Conservation (phyloP, 1,140 invertebrate species). For the Drosophila sechellia region DNA sequence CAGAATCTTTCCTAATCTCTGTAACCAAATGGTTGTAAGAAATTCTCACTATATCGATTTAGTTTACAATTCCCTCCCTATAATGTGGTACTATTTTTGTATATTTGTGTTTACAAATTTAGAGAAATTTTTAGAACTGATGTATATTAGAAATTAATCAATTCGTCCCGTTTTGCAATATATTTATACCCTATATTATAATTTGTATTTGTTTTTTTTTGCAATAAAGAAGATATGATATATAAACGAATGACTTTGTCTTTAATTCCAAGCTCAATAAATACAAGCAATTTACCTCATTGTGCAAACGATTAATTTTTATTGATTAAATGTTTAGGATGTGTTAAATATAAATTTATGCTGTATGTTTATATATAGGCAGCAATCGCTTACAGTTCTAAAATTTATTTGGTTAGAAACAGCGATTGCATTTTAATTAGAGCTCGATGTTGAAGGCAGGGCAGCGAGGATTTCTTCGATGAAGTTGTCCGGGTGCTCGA, state of each 20-base stretch:
- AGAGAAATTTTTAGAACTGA: constrained; percentile 77
- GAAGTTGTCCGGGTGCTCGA: constrained; percentile 80
- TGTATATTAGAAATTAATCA: constrained; percentile 52
- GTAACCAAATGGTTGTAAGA: constrained; percentile 70
- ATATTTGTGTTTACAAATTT: constrained; percentile 48
- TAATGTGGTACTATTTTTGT: constrained; percentile 36
- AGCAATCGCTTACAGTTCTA: constrained; percentile 19
- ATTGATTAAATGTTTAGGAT: constrained; percentile 74
- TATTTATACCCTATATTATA: constrained; percentile 43
- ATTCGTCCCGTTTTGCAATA: constrained; percentile 72
- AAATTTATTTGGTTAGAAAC: constrained; percentile 33
- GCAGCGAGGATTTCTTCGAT: constrained; percentile 74
- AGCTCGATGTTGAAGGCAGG: constrained; percentile 64
- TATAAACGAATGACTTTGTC: constrained; percentile 6
- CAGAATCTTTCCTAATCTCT: constrained; percentile 40
- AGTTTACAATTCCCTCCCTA: constrained; percentile 47
- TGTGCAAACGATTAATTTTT: constrained; percentile 83
- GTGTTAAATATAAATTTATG: constrained; percentile 70
- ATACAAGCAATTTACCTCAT: constrained; percentile 25
- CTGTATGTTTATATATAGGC: constrained; percentile 41
- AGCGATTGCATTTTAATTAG: constrained; percentile 59
- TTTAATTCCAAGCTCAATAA: background rate
- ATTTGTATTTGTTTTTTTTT: constrained; percentile 48
- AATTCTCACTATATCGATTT: constrained; percentile 67
- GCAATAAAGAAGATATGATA: constrained; percentile 41